Conservation (phyloP, 2,888 invertebrate species). For the Axea sp. region DNA sequence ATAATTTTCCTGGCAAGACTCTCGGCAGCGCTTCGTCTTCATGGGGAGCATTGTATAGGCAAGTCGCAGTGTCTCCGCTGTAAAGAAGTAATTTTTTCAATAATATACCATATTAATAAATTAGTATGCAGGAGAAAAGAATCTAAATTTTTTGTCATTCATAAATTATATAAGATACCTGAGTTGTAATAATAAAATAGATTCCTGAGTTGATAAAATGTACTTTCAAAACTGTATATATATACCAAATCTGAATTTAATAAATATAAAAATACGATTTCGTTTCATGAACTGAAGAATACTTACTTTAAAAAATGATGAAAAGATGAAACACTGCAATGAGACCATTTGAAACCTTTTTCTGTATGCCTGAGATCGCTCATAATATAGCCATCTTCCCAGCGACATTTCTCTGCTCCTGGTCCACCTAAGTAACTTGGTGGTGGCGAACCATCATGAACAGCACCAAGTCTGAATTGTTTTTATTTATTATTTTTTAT, state of each 20-base stretch:
- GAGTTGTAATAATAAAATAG: too few relatives aligned
- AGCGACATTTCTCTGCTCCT: conserved; percentile 95
- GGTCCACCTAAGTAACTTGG: conserved; percentile 96
- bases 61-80: conserved; percentile 96
- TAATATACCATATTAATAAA: too few relatives aligned
- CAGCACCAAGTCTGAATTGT: conserved; percentile 90
- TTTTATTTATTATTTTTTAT: not conserved
- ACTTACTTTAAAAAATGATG: conserved; percentile 96
- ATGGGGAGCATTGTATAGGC: conserved; percentile 94
- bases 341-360: conserved; percentile 96
- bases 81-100: conserved; percentile 70
- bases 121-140: too few relatives aligned
- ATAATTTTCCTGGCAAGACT: conserved; percentile 92
- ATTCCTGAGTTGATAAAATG: too few relatives aligned
- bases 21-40: conserved; percentile 94
- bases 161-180: too few relatives aligned
- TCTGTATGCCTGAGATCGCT: conserved; percentile 96
- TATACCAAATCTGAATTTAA: too few relatives aligned
- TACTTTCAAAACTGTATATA: too few relatives aligned
- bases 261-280: too few relatives aligned
- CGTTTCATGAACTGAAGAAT: not conserved
- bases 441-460: conserved; percentile 97
- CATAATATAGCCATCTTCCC: conserved; percentile 98
- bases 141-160: too few relatives aligned
- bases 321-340: conserved; percentile 95